Evolutionary conservation across 2,797 vertebrate species (phyloP), one percentile per base, ranked within the genome.

Genomic region (Paedocypris micromegethes): DNA sequence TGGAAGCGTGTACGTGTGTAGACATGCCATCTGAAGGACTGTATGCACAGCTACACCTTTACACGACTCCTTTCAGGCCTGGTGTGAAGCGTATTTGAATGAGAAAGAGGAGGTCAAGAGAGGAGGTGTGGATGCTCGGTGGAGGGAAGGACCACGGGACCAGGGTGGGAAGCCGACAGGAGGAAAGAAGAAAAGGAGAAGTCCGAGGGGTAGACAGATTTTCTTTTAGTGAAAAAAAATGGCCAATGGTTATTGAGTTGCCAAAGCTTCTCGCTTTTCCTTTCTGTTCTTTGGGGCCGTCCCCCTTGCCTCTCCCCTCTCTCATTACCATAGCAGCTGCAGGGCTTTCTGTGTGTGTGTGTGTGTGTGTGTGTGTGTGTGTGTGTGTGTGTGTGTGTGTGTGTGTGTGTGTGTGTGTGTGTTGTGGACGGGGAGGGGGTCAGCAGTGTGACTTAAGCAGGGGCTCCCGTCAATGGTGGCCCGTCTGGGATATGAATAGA

Each of bases 271-370:
- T 75, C 67, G 64, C 52, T 57, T 68, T 62, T 53, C 68, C 56
- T 60, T 51, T 65, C 62, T 51, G 54, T 51, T 66, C 75, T 66
- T 72, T 72, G 55, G 64, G 68, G 61, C 44, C 49, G 48, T 76
- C 68, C 72, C 68, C 58, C 58, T 64, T 68, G 43, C 58, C 65
- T 66, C 50, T 74, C 58, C 72, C 64, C 74, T 72, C 74, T 78
- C 77, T 78, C 77, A 78, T 78, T 78, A 74, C 74, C 77, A 78
- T 78, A 78, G 77, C 74, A 78, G 77, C 77, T 78, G 77, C 77
- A 76, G 58, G 72, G 65, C 72, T 78, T 74, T 66, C 60, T 58
- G 72, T 73, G 74, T 72, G 64, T 65, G 70, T 75, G 52, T 58
- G 70, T 58, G 61, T 54, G 4, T 59, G 58, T 46, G 66, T 54